Percentiles rank a stretch among this genome's conserved stretches.
These are phyloP conservation scores for Paramisgurnus dabryanus DNA, from an alignment of 2,113 vertebrate genomes.

Conservation along the genomic window DNA sequence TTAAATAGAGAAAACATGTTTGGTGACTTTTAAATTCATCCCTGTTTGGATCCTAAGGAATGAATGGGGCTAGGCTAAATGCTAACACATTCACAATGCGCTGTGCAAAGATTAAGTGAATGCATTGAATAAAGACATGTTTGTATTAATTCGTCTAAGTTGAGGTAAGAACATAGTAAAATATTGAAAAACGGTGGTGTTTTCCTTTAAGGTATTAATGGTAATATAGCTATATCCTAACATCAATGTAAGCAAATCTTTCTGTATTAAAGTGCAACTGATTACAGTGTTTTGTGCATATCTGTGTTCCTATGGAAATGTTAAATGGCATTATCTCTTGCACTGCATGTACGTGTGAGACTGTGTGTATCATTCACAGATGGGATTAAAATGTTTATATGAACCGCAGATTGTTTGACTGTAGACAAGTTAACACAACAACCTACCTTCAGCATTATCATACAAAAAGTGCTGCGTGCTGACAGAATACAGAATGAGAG, in stretches of 20 bases:
- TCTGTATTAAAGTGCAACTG: neutral
- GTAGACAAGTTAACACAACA: constrained; percentile 36
- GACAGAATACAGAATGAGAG: constrained; percentile 19
- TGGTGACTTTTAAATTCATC: too few relatives aligned
- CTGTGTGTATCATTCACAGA: constrained; percentile 16
- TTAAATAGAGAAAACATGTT: too few relatives aligned
- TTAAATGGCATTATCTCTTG: constrained; percentile 20
- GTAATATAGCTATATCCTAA: too few relatives aligned
- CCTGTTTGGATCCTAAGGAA: too few relatives aligned
- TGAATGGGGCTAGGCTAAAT: too few relatives aligned
- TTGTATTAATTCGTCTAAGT: too few relatives aligned
- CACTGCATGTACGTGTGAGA: neutral
- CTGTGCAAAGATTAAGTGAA: too few relatives aligned
- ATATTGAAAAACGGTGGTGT: too few relatives aligned
- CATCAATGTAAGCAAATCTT: neutral
- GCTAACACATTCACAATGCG: too few relatives aligned
- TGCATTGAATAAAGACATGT: too few relatives aligned
- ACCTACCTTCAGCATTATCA: constrained; percentile 31
- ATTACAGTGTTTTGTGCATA: neutral
- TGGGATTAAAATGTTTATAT: constrained; percentile 22
- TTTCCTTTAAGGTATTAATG: too few relatives aligned
- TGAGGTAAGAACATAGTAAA: too few relatives aligned
- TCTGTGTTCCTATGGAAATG: neutral
- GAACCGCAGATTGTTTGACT: constrained; percentile 7
- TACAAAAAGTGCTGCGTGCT: constrained; percentile 1